A percentile compares a stretch with the other conserved stretches of the same genome.
Conservation (phyloP, 2,797 vertebrate genomes). For the Sebastes hubbsi region DNA sequence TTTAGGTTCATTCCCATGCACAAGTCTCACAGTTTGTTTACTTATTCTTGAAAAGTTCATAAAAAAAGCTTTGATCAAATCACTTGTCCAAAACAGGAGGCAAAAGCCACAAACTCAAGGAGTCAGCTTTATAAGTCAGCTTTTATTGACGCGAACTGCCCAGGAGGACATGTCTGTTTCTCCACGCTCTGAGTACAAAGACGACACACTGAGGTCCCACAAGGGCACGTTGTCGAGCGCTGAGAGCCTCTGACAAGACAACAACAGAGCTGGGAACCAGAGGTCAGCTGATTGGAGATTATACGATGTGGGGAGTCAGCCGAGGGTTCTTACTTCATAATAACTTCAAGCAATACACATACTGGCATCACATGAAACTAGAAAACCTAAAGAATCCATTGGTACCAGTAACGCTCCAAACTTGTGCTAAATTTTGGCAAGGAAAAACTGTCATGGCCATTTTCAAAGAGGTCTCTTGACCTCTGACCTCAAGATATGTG, state of each 20-base stretch:
- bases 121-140: slow-evolving; percentile 1
- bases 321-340: not conserved
- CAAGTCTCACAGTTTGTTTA: not conserved
- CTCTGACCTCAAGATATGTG: too few relatives aligned
- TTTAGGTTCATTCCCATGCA: too few relatives aligned
- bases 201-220: slow-evolving; percentile 8
- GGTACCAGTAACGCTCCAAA: too few relatives aligned
- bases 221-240: slow-evolving; percentile 8
- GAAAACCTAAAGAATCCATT: too few relatives aligned
- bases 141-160: slow-evolving; percentile 8
- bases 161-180: slow-evolving; percentile 19
- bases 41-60: not conserved
- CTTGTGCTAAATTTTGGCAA: too few relatives aligned
- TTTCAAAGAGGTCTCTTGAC: too few relatives aligned
- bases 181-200: slow-evolving; percentile 28
- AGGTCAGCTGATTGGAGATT: slow-evolving; percentile 19
- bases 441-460: too few relatives aligned
- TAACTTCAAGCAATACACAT: slow-evolving; percentile 8
- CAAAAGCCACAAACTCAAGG: not conserved
- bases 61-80: not conserved
- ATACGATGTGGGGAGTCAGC: not conserved
- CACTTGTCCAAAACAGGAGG: not conserved
- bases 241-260: slow-evolving; percentile 7
- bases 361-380: not conserved
- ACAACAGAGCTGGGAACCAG: slow-evolving; percentile 15